These are phyloP conservation scores for Monochamus alternatus DNA, from an alignment of 2,888 invertebrate species.

Conservation along the genomic window DNA sequence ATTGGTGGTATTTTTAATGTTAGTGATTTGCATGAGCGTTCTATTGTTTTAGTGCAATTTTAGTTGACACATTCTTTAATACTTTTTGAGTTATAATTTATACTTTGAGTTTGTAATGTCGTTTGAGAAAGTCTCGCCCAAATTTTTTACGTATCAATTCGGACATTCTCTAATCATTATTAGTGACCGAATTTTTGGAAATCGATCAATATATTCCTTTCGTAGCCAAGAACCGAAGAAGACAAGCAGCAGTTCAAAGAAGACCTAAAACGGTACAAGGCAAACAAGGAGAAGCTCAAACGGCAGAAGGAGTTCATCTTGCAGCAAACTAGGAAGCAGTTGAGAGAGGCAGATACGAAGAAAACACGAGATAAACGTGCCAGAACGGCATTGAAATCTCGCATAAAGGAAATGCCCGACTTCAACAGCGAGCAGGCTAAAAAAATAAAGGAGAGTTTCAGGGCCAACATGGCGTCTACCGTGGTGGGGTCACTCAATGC, in stretches of 20 bases:
- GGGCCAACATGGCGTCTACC: constrained; percentile 84
- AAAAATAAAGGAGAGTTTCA: constrained; percentile 89
- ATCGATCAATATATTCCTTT: constrained; percentile 27
- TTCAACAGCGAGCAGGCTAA: constrained; percentile 74
- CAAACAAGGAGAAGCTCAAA: constrained; percentile 85
- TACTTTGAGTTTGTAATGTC: too few relatives aligned
- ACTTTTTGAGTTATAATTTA: too few relatives aligned
- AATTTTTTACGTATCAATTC: too few relatives aligned
- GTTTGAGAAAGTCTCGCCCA: too few relatives aligned
- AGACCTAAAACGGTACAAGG: constrained; percentile 83
- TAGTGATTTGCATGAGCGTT: too few relatives aligned
- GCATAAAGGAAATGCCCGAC: constrained; percentile 67
- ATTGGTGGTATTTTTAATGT: too few relatives aligned
- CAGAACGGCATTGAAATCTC: constrained; percentile 62
- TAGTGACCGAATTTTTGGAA: background rate
- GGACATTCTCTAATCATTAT: background rate
- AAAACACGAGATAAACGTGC: constrained; percentile 57
- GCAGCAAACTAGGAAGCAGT: constrained; percentile 69
- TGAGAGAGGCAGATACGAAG: constrained; percentile 54
- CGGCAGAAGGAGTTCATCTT: constrained; percentile 76
- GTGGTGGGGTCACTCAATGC: constrained; percentile 92
- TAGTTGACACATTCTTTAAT: too few relatives aligned
- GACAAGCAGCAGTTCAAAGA: constrained; percentile 80
- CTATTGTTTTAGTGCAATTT: too few relatives aligned
- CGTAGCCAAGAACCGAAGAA: constrained; percentile 86